phyloP scores from a whole-genome alignment of 2,113 vertebrate genomes.

The Chloropsis cyanopogon region DNA sequence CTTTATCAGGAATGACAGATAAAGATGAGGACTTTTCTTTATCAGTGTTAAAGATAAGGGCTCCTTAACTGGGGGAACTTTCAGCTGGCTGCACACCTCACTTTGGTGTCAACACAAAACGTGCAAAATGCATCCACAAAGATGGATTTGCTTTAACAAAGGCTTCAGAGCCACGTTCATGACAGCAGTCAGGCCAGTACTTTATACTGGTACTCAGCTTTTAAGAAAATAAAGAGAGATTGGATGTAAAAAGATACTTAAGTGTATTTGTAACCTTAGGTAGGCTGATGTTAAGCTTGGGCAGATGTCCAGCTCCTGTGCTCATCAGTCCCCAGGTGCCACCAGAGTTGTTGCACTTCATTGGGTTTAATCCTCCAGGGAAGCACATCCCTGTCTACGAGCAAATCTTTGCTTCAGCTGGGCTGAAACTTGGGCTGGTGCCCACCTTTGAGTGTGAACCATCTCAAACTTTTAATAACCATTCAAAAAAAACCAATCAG shows the following conservation, averaged over 20 bases:
- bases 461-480: neutral
- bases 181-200: rapidly evolving
- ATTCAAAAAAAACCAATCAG: neutral
- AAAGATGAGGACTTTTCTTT: no score
- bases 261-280: neutral
- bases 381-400: neutral
- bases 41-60: no score
- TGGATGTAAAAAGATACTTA: neutral
- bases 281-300: neutral
- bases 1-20: neutral
- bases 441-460: neutral
- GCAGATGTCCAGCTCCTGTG: neutral
- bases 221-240: neutral
- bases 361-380: neutral
- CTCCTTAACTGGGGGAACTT: neutral
- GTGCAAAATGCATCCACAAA: no score
- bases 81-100: neutral
- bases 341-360: neutral
- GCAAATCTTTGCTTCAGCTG: neutral
- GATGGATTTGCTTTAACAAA: neutral
- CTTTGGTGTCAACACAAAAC: neutral
- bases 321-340: neutral
- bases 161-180: neutral
- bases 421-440: neutral
- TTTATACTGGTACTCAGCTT: neutral